These are phyloP conservation scores for Cottus gobio DNA, from an alignment of 2,113 vertebrate genomes.

Conservation along the genomic window DNA sequence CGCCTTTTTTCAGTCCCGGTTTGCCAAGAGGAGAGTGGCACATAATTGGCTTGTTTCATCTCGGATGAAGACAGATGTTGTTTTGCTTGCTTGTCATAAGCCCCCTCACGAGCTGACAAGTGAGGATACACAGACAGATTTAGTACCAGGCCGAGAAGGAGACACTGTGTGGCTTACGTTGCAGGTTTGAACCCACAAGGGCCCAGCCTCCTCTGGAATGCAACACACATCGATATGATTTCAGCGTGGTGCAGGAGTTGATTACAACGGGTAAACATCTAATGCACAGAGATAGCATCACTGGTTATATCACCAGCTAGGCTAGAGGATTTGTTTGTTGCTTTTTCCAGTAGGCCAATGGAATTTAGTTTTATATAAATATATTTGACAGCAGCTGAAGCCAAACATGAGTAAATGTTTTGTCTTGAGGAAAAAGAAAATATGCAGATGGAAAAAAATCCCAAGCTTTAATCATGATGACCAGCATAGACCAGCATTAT, in stretches of 20 bases:
- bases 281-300: constrained; percentile 25
- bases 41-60: constrained; percentile 64
- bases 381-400: constrained; percentile 27
- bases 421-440: constrained; percentile 43
- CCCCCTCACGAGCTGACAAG: constrained; percentile 53
- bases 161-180: constrained; percentile 2
- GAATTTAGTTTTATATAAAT: constrained; percentile 54
- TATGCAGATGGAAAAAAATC: constrained; percentile 41
- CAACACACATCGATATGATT: constrained; percentile 4
- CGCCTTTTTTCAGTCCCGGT: constrained; percentile 29
- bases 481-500: constrained; percentile 22
- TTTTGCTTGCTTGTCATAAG: constrained; percentile 70
- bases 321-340: constrained; percentile 43
- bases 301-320: constrained; percentile 4
- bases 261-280: constrained; percentile 36
- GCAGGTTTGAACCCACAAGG: constrained; percentile 13
- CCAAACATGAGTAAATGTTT: constrained; percentile 44
- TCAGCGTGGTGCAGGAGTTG: neutral
- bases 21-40: constrained; percentile 51
- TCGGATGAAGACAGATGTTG: constrained; percentile 68
- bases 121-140: constrained; percentile 65
- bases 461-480: constrained; percentile 44
- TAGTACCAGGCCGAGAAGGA: constrained; percentile 47
- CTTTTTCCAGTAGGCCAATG: constrained; percentile 25
- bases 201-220: constrained; percentile 27